These are phyloP conservation scores for Chitala chitala DNA, from an alignment of 2,113 vertebrate species.

Conservation along the genomic window DNA sequence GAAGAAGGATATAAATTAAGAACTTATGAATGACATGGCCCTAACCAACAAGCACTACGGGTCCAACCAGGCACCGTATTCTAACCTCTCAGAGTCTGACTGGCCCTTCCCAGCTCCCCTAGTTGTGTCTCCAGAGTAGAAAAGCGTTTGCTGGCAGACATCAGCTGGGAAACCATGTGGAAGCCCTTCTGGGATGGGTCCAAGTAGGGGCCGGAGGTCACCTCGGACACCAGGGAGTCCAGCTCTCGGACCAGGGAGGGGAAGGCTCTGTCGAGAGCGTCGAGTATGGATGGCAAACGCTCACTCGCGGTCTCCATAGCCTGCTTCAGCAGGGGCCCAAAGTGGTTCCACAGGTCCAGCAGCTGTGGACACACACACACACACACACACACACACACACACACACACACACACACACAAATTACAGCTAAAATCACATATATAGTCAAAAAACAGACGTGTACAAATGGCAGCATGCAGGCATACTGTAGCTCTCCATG, in stretches of 20 bases:
- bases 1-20: no score
- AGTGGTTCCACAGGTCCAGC: constrained; percentile 59
- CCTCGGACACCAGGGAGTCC: constrained; percentile 41
- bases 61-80: neutral
- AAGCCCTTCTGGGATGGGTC: constrained; percentile 61
- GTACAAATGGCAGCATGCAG: neutral
- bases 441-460: neutral
- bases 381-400: neutral
- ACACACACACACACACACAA: constrained; percentile 10
- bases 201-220: constrained; percentile 54
- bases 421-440: neutral
- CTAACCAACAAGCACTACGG: neutral
- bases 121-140: constrained; percentile 40
- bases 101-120: constrained; percentile 49
- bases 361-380: constrained; percentile 49
- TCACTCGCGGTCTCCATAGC: constrained; percentile 53
- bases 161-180: constrained; percentile 52
- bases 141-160: constrained; percentile 42
- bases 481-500: no score
- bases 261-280: constrained; percentile 55
- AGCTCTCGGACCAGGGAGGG: constrained; percentile 48
- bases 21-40: no score
- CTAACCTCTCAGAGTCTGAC: constrained; percentile 61
- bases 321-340: constrained; percentile 53
- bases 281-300: constrained; percentile 46